These are phyloP conservation scores for Nycticryphes semicollaris DNA, from an alignment of 2,113 vertebrate genomes.

Conservation along the genomic window DNA sequence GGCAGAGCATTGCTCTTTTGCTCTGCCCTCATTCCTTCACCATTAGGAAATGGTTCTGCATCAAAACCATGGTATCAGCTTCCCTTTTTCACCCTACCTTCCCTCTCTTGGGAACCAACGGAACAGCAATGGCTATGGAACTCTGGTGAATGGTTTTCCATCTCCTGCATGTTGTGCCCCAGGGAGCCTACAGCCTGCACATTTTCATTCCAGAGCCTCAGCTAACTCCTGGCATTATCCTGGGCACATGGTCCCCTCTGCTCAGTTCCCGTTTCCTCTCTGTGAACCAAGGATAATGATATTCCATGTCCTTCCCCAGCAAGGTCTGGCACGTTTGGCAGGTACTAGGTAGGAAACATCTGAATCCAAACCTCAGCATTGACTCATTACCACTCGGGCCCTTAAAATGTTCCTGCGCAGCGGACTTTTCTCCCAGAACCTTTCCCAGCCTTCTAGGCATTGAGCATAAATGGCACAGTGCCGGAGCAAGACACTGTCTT, in stretches of 20 bases:
- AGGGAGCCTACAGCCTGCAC: background rate
- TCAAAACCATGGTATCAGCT: background rate
- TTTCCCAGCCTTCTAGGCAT: constrained; percentile 38
- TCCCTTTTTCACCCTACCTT: background rate
- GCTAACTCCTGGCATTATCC: background rate
- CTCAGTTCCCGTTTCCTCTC: background rate
- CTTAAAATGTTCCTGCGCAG: background rate
- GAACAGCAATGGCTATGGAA: background rate
- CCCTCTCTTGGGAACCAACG: background rate
- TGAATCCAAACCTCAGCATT: constrained; percentile 10
- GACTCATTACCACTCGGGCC: constrained; percentile 1
- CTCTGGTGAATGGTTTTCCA: background rate
- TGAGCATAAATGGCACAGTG: background rate
- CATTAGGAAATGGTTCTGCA: background rate
- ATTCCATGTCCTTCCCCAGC: background rate
- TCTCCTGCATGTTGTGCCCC: background rate
- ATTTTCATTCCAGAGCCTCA: background rate
- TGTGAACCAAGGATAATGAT: background rate
- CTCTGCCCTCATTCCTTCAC: background rate
- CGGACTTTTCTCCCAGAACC: background rate
- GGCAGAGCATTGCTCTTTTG: background rate
- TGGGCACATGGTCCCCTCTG: background rate
- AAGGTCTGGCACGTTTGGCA: background rate
- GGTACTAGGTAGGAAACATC: background rate
- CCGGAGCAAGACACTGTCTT: background rate